Conservation (phyloP, 2,888 invertebrate species). For the Netelia virgata region DNA sequence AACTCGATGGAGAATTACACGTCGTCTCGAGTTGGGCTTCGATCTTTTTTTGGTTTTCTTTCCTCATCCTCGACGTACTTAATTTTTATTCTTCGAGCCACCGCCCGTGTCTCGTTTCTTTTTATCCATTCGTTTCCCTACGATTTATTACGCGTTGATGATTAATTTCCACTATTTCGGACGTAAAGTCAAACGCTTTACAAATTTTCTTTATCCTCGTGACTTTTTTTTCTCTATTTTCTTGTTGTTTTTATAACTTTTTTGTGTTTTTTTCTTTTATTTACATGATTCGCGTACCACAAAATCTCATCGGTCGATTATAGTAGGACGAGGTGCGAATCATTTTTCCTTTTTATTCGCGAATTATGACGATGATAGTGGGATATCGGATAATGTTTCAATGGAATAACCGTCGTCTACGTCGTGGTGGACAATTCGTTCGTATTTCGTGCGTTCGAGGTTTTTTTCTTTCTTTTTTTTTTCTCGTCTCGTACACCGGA, state of each 20-base stretch:
- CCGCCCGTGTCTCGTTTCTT: slow-evolving; percentile 59
- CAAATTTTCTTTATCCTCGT: slow-evolving; percentile 69
- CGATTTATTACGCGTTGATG: slow-evolving; percentile 62
- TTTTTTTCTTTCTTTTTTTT: slow-evolving; percentile 16
- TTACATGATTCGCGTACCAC: slow-evolving; percentile 77
- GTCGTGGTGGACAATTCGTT: slow-evolving; percentile 58
- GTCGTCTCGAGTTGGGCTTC: slow-evolving; percentile 41
- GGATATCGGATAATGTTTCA: slow-evolving; percentile 34
- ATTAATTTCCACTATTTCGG: slow-evolving; percentile 67
- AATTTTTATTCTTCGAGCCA: slow-evolving; percentile 38
- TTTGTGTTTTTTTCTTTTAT: slow-evolving; percentile 67
- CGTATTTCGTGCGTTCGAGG: slow-evolving; percentile 29
- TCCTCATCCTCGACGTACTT: neutral
- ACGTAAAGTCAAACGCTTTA: slow-evolving; percentile 75
- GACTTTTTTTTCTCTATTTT: neutral
- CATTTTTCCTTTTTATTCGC: slow-evolving; percentile 36
- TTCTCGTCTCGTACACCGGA: slow-evolving; percentile 32
- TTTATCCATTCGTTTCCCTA: slow-evolving; percentile 52
- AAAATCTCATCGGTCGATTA: slow-evolving; percentile 38
- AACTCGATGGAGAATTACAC: slow-evolving; percentile 49
- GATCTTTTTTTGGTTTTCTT: slow-evolving; percentile 15
- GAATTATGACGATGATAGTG: slow-evolving; percentile 50
- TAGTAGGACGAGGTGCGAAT: slow-evolving; percentile 58
- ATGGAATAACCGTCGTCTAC: slow-evolving; percentile 58
- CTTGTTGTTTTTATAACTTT: slow-evolving; percentile 25